Evolutionary conservation across 2,113 vertebrate species (phyloP).

Genomic region (Centropristis striata): DNA sequence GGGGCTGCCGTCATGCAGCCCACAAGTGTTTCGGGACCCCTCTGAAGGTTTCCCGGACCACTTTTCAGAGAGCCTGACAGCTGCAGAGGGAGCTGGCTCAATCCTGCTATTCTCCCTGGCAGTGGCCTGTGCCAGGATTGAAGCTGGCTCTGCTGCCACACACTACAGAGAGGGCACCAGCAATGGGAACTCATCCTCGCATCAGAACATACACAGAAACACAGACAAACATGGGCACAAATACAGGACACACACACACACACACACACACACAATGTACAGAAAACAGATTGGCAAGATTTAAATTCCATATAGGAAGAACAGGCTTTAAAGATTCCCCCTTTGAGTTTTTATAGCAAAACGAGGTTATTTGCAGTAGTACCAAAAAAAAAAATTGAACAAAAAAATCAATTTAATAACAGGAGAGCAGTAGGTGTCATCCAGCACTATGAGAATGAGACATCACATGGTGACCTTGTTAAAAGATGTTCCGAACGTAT

Average conservation of each 20-base stretch:
- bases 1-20: conserved; percentile 41
- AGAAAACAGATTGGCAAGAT: conserved; percentile 24
- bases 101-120: conserved; percentile 65
- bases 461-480: conserved; percentile 47
- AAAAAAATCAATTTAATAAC: neutral
- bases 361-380: neutral
- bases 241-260: conserved; percentile 24
- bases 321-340: neutral
- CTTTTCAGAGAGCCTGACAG: conserved; percentile 72
- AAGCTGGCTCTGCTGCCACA: conserved; percentile 65
- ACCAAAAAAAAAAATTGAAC: conserved; percentile 7
- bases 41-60: conserved; percentile 60
- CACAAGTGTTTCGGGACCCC: conserved; percentile 57
- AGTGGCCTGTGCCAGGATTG: conserved; percentile 65
- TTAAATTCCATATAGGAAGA: conserved; percentile 5
- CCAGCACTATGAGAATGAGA: neutral
- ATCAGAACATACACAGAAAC: conserved; percentile 43
- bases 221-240: conserved; percentile 51
- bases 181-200: conserved; percentile 42
- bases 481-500: conserved; percentile 39
- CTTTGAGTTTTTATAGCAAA: neutral
- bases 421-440: neutral
- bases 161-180: conserved; percentile 59
- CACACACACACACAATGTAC: conserved; percentile 12
- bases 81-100: conserved; percentile 72